Percentiles rank a stretch among this genome's conserved stretches.
Evolutionary conservation across 2,797 vertebrate genomes (phyloP).

Genomic region (Microctenopoma lineatum): DNA sequence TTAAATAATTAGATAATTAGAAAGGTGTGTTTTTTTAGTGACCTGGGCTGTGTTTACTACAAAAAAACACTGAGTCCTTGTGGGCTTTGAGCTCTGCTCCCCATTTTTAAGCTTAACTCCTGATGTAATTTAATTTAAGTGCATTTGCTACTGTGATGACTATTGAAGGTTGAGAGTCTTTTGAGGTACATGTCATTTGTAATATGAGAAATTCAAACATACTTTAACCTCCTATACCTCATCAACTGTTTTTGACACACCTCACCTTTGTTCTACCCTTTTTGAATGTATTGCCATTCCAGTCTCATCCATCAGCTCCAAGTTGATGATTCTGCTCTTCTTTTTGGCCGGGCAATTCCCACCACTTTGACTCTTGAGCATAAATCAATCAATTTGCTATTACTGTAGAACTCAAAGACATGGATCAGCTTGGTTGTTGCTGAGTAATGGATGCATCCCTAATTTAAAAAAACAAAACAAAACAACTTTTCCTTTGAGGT

Average conservation of each 20-base stretch:
- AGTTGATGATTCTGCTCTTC: slow-evolving; percentile 65
- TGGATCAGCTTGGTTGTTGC: slow-evolving; percentile 78
- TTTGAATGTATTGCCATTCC: slow-evolving; percentile 61
- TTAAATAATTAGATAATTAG: not conserved
- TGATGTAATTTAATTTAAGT: slow-evolving; percentile 36
- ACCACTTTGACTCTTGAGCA: slow-evolving; percentile 59
- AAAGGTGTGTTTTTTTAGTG: no score
- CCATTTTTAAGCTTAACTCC: slow-evolving; percentile 24
- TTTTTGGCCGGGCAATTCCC: slow-evolving; percentile 61
- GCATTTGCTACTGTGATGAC: slow-evolving; percentile 29
- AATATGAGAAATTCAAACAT: slow-evolving; percentile 17
- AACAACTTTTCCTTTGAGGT: slow-evolving; percentile 18
- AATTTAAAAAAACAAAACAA: slow-evolving; percentile 56
- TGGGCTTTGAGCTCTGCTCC: slow-evolving; percentile 22
- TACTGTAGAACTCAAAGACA: slow-evolving; percentile 78
- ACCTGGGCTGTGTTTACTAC: no score
- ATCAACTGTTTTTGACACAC: slow-evolving; percentile 61
- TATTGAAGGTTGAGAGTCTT: slow-evolving; percentile 8
- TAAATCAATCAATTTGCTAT: slow-evolving; percentile 83
- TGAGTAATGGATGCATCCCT: slow-evolving; percentile 80
- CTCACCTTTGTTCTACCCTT: slow-evolving; percentile 45
- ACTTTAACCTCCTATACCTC: slow-evolving; percentile 42
- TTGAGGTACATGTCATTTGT: slow-evolving; percentile 20
- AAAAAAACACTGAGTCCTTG: no score
- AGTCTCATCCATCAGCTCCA: slow-evolving; percentile 53